Evolutionary conservation across 2,888 invertebrate genomes (phyloP), one percentile per base, ranked within the genome.

Genomic region (Octonoba sinensis): DNA sequence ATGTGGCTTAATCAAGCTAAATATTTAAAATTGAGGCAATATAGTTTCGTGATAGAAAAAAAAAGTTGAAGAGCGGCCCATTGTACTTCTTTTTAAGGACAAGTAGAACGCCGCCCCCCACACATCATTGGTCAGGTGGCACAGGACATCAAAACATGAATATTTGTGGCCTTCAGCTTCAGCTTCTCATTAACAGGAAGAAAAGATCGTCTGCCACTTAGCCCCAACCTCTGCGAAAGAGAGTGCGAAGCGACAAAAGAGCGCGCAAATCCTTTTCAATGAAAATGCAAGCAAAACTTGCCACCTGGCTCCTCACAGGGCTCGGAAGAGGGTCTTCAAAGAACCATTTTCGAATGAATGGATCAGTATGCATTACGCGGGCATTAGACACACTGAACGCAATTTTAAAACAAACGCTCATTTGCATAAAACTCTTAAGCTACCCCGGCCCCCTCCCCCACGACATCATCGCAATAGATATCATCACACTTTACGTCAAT

Each of bases 361-460:
- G 72, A 83, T 83, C 77, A 78, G 83, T 83, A 83, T 83, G 83
- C 83, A 83, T 83, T 83, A 83, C 78, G 56, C 44, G 44, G 54
- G 72, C 82, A 83, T 83, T 83, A 83, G 82, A 66, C 66, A 62
- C 81, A 71, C 75, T 71, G 75, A 71, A 73, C 74, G 73, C 83
- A 69, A 82, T 75, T 82, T 82, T 77, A 82, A 82, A 75, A 76
- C 76, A 71, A 76, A 76, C 47, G 78, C 69, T 73, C 77, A 83
- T 83, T 83, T 83, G 83, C 83, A 83, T 83, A 78, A 83, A 83
- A 77, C 83, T 83, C 78, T 78, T 78, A 78, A 78, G 78, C 78
- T 67, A 20, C 49, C 51, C 56, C 73, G 24, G 47, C 15, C 64
- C 27, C 59, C 72, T 49, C 56, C 16, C 59, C 71, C 22, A 0